Percentiles rank a stretch among this genome's conserved stretches.
Conservation (phyloP, 1,140 invertebrate species). For the Tetramorium alpestre region DNA sequence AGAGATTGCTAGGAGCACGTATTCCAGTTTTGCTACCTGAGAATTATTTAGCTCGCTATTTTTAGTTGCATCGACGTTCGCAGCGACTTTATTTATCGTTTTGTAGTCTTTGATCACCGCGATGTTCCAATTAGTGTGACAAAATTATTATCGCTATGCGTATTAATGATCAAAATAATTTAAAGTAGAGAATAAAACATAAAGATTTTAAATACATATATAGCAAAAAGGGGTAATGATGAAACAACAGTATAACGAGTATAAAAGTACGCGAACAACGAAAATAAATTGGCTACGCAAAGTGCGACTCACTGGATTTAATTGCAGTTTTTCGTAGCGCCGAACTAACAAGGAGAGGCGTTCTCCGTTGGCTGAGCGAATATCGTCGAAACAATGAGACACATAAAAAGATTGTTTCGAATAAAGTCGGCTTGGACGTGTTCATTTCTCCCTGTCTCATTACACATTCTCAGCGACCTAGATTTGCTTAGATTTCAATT, state of each 20-base stretch:
- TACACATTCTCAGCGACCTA: conserved; percentile 41
- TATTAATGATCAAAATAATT: neutral
- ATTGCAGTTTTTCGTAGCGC: conserved; percentile 18
- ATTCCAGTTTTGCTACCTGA: neutral
- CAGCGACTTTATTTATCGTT: neutral
- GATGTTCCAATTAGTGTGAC: neutral
- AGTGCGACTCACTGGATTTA: neutral
- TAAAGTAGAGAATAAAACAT: neutral
- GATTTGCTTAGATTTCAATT: conserved; percentile 26
- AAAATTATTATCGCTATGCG: neutral
- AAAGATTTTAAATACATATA: neutral
- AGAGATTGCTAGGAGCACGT: neutral
- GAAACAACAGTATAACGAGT: neutral
- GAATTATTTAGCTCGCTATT: conserved; percentile 33
- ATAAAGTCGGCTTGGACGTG: conserved; percentile 10
- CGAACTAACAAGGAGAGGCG: neutral
- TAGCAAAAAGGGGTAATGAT: neutral
- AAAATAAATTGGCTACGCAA: conserved; percentile 7
- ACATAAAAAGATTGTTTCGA: conserved; percentile 4
- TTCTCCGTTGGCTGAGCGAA: neutral
- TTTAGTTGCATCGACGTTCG: conserved; percentile 1
- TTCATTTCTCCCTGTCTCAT: conserved; percentile 36
- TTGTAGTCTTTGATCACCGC: neutral
- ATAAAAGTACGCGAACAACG: neutral
- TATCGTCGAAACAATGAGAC: neutral